These are phyloP conservation scores for Oncorhynchus mykiss DNA, from an alignment of 2,113 vertebrate species.

Conservation along the genomic window DNA sequence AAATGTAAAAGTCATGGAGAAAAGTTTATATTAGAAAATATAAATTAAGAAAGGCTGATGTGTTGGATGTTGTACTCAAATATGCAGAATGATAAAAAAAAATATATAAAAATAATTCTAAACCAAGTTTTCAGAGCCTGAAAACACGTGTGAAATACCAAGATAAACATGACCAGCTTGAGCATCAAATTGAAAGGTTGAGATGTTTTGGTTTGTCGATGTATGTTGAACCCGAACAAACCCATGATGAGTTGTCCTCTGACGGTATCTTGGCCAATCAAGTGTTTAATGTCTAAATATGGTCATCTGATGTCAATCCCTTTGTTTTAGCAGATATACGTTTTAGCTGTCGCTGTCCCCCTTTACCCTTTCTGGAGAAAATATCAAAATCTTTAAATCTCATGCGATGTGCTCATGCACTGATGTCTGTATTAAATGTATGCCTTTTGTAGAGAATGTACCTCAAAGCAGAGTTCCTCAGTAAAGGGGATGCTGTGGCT, in stretches of 20 bases:
- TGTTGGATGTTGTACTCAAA: no score
- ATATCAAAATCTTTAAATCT: background rate
- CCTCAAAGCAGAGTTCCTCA: background rate
- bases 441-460: background rate
- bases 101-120: no score
- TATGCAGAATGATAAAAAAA: no score
- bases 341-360: background rate
- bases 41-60: no score
- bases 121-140: no score
- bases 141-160: background rate
- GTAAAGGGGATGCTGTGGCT: background rate
- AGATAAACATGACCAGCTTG: background rate
- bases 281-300: background rate
- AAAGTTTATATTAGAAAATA: background rate
- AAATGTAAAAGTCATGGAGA: slow-evolving; percentile 8
- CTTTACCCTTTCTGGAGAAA: background rate
- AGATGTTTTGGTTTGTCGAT: background rate
- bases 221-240: background rate
- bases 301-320: no score
- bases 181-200: background rate
- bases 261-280: background rate
- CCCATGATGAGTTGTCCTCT: background rate
- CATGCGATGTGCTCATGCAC: background rate
- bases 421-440: background rate
- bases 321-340: background rate